These are phyloP conservation scores for Megalops cyprinoides DNA, from an alignment of 2,797 vertebrate genomes.

Conservation along the genomic window DNA sequence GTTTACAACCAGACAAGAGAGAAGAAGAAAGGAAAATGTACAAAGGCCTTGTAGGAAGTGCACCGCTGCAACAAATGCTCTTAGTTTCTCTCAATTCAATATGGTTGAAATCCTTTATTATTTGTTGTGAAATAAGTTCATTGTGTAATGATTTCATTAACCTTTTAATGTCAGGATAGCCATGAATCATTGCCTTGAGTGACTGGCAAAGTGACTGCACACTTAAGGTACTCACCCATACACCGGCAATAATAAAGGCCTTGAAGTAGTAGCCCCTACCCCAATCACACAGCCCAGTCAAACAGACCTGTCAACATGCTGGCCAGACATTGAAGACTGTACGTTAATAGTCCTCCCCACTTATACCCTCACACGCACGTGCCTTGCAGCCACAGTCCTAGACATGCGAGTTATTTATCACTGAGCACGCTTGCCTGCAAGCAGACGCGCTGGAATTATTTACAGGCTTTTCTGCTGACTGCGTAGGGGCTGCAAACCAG, in stretches of 20 bases:
- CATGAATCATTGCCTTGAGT: no score
- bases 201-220: no score
- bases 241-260: no score
- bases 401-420: constrained; percentile 46
- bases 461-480: constrained; percentile 49
- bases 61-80: not conserved
- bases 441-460: constrained; percentile 42
- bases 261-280: no score
- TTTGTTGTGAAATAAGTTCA: no score
- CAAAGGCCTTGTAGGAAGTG: not conserved
- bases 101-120: not conserved
- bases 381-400: constrained; percentile 30
- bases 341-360: not conserved
- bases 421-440: constrained; percentile 26
- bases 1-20: not conserved
- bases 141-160: no score
- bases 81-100: not conserved
- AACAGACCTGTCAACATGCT: not conserved
- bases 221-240: no score
- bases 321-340: not conserved
- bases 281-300: no score
- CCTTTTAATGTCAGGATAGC: no score
- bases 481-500: constrained; percentile 40
- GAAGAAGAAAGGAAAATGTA: not conserved
- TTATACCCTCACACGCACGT: not conserved